phyloP scores from a whole-genome alignment of 92 coral and sea anemone species.

The Palythoa grandis region DNA sequence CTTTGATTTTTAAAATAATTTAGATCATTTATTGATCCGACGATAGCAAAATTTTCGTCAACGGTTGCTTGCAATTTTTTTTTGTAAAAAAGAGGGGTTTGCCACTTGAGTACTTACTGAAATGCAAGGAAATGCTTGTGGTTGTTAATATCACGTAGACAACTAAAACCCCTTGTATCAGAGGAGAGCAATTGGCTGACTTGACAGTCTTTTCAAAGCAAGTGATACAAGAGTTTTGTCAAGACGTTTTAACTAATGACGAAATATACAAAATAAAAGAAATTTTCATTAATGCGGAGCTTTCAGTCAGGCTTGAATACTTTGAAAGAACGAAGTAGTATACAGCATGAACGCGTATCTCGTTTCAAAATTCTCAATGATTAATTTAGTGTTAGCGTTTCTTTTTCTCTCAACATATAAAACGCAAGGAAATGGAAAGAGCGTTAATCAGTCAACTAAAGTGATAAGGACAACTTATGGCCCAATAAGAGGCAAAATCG shows the following conservation, averaged over 20 bases:
- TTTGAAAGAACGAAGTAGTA: background rate
- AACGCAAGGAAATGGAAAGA: background rate
- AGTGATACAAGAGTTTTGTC: too few relatives aligned
- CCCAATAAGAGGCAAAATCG: conserved; percentile 17
- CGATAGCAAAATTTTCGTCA: too few relatives aligned
- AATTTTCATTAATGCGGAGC: background rate
- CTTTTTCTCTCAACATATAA: background rate
- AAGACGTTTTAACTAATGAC: background rate
- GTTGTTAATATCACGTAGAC: too few relatives aligned
- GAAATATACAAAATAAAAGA: background rate
- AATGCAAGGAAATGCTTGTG: too few relatives aligned
- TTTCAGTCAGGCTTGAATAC: background rate
- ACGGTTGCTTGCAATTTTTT: too few relatives aligned
- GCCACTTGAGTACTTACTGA: too few relatives aligned
- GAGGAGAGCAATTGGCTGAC: too few relatives aligned
- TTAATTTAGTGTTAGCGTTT: background rate
- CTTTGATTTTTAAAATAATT: too few relatives aligned
- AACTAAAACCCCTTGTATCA: too few relatives aligned
- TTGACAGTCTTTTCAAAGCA: too few relatives aligned
- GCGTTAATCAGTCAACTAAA: background rate
- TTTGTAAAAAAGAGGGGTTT: too few relatives aligned
- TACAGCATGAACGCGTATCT: background rate
- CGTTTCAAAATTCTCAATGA: background rate
- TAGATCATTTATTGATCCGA: too few relatives aligned
- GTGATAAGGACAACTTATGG: background rate